Evolutionary conservation across 2,113 vertebrate species (phyloP).

Genomic region (Aythya baeri): DNA sequence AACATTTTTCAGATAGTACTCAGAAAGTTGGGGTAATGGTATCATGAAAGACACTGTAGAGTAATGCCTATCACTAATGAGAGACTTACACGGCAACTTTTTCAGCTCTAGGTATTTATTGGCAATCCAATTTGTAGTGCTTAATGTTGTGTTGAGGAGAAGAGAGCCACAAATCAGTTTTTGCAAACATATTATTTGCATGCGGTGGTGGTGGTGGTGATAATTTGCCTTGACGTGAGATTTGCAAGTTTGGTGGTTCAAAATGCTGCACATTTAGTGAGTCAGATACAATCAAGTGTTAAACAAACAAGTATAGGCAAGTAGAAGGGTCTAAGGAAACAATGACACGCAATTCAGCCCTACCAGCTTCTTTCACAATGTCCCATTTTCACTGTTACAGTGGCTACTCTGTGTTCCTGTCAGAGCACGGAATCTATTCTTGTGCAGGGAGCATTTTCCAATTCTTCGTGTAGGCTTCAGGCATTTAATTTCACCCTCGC

Average conservation of each 20-base stretch:
- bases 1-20: not conserved
- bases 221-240: not conserved
- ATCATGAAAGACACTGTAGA: not conserved
- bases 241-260: not conserved
- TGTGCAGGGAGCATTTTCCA: fast-evolving
- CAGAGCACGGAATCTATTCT: not conserved
- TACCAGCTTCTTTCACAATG: not conserved
- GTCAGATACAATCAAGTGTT: not conserved
- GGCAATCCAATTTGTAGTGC: not conserved
- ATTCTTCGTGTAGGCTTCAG: not conserved
- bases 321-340: not conserved
- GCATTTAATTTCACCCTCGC: not conserved
- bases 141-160: not conserved
- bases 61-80: not conserved
- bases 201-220: not conserved
- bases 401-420: not conserved
- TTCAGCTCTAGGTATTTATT: not conserved
- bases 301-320: not conserved
- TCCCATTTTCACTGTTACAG: not conserved
- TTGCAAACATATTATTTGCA: not conserved
- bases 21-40: not conserved
- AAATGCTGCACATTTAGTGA: not conserved
- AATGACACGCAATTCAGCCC: not conserved
- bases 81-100: not conserved
- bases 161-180: not conserved